A percentile compares a stretch with the other conserved stretches of the same genome.
Evolutionary conservation across 2,888 invertebrate genomes (phyloP).

Genomic region (Isotomurus palustris): DNA sequence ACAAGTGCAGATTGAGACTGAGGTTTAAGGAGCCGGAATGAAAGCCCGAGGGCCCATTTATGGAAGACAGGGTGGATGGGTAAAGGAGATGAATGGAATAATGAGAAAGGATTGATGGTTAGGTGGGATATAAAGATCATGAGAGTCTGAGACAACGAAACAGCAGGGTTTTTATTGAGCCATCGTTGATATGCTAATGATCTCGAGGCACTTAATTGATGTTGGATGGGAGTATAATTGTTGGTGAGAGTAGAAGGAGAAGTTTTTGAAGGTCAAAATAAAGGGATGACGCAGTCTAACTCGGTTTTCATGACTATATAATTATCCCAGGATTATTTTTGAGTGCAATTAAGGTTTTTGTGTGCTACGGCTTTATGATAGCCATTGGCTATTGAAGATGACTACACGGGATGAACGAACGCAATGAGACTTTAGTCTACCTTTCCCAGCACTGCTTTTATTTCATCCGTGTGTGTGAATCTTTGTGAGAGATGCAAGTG

Average conservation of each 20-base stretch:
- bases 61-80: constrained; percentile 29
- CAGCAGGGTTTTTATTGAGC: constrained; percentile 42
- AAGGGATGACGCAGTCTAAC: constrained; percentile 22
- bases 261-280: constrained; percentile 37
- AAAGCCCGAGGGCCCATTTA: constrained; percentile 30
- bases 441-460: too few relatives aligned
- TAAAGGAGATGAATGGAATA: constrained; percentile 34
- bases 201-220: constrained; percentile 42
- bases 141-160: constrained; percentile 18
- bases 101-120: constrained; percentile 41
- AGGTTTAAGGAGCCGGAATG: constrained; percentile 16
- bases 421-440: too few relatives aligned
- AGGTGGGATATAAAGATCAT: constrained; percentile 29
- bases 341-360: constrained; percentile 40
- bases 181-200: constrained; percentile 45
- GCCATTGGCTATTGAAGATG: constrained; percentile 18
- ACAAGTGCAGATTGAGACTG: neutral
- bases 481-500: too few relatives aligned
- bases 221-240: constrained; percentile 38
- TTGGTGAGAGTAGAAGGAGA: constrained; percentile 17
- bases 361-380: constrained; percentile 34
- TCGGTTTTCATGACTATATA: constrained; percentile 37
- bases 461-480: too few relatives aligned
- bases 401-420: constrained; percentile 13
- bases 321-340: constrained; percentile 41